Base-by-base conservation (phyloP, 1,140 invertebrate species). In the Pachypsylla venusta region DNA sequence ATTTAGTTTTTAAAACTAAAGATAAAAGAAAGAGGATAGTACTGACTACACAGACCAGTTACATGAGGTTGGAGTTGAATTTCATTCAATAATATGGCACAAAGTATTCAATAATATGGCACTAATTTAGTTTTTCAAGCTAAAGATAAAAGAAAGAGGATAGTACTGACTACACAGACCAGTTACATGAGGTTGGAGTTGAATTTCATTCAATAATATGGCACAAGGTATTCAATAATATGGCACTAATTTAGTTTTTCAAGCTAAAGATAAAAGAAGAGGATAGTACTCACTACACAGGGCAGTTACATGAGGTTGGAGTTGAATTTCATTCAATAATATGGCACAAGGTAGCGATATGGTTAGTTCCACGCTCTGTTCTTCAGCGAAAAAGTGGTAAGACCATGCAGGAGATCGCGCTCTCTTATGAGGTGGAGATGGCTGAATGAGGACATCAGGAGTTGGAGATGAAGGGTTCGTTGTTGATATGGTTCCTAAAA, bases 151-250 rank as follows among this genome's bases (percentile, higher is more conserved):
- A n/a, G n/a, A n/a, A n/a, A n/a, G n/a, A n/a, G n/a, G n/a, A n/a
- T n/a, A n/a, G n/a, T n/a, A 68, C 78, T 73, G 71, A 85, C 83
- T 89, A 28, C 87, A 83, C 16, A 93, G 73, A 30, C 85, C 85
- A 10, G 85, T 82, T 48, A 85, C 79, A 70, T 95, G 89, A 5
- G 90, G 90, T 67, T 90, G 84, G 30, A 94, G 73, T 64, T 93
- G 89, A 10, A 95, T 83, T 76, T 93, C 89, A 67, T 81, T 84
- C n/a, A 94, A 71, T 54, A 92, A 73, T 65, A 93, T 81, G n/a
- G 90, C 89, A 69, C 87, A 92, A 1, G 89, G 90, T 63, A 94
- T n/a, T n/a, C n/a, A n/a, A n/a, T n/a, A n/a, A n/a, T n/a, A n/a
- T n/a, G n/a, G n/a, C n/a, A n/a, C n/a, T n/a, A n/a, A n/a, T n/a